Conservation (phyloP, 2,888 invertebrate genomes). For the Corbicula japonica region DNA sequence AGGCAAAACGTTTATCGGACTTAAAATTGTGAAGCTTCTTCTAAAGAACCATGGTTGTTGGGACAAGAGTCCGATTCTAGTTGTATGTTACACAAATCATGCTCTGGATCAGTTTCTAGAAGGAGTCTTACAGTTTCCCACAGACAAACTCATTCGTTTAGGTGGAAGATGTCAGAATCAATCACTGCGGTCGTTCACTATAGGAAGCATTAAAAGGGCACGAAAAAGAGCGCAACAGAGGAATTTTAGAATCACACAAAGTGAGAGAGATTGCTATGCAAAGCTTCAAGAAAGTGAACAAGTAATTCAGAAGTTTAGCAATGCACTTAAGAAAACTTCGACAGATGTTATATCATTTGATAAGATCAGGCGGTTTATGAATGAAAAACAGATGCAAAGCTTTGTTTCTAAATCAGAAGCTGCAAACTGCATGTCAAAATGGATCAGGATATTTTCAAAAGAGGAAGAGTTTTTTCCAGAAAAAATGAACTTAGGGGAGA, state of each 20-base stretch:
- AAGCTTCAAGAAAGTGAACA: slow-evolving; percentile 36
- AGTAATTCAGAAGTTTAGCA: slow-evolving; percentile 32
- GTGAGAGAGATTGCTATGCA: slow-evolving; percentile 58
- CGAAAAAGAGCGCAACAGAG: slow-evolving; percentile 26
- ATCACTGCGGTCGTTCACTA: slow-evolving; percentile 64
- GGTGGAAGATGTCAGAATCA: slow-evolving; percentile 76
- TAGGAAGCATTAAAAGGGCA: slow-evolving; percentile 44
- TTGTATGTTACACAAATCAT: slow-evolving; percentile 86
- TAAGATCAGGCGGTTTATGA: slow-evolving; percentile 52
- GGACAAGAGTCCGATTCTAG: slow-evolving; percentile 82
- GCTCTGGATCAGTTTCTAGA: slow-evolving; percentile 85
- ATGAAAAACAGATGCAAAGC: slow-evolving; percentile 41
- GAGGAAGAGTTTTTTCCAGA: neutral
- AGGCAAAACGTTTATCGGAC: slow-evolving; percentile 93
- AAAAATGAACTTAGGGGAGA: neutral
- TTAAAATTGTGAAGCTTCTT: slow-evolving; percentile 90
- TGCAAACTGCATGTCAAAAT: slow-evolving; percentile 25
- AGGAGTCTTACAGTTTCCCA: slow-evolving; percentile 73
- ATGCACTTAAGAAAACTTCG: slow-evolving; percentile 47
- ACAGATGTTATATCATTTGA: slow-evolving; percentile 54
- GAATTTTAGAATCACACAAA: slow-evolving; percentile 49
- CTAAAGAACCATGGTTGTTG: slow-evolving; percentile 88
- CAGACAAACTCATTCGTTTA: slow-evolving; percentile 77
- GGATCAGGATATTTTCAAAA: slow-evolving; percentile 14
- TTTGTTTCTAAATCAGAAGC: neutral